Conservation (phyloP, 2,797 vertebrate genomes). For the Muraenolepis orangiensis region DNA sequence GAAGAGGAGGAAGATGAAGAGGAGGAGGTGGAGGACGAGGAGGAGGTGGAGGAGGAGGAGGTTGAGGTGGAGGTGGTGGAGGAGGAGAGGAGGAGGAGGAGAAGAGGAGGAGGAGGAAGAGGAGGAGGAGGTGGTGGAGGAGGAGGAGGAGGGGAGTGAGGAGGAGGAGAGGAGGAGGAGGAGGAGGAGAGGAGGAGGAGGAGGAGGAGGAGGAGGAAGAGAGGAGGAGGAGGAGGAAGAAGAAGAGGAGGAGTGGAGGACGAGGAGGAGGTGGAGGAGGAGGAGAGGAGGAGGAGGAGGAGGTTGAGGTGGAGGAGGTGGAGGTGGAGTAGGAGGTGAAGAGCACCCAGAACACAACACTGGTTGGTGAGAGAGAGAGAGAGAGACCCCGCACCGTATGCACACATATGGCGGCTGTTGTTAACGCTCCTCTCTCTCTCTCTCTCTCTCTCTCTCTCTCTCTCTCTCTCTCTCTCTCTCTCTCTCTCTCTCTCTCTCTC, state of each 20-base stretch:
- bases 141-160: too few relatives aligned
- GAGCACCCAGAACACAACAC: slow-evolving; percentile 51
- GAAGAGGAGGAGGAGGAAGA: too few relatives aligned
- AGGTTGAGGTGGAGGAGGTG: too few relatives aligned
- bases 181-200: slow-evolving; percentile 64
- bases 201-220: slow-evolving; percentile 63
- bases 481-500: too few relatives aligned
- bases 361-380: slow-evolving; percentile 36
- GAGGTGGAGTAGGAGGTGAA: slow-evolving; percentile 54
- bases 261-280: slow-evolving; percentile 66
- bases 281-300: slow-evolving; percentile 64
- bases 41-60: slow-evolving; percentile 49
- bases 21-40: slow-evolving; percentile 55
- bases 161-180: too few relatives aligned
- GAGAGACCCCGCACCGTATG: too few relatives aligned
- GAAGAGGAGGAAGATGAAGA: too few relatives aligned
- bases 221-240: slow-evolving; percentile 65
- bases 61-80: slow-evolving; percentile 53
- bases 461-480: too few relatives aligned
- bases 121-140: too few relatives aligned
- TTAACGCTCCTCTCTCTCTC: too few relatives aligned
- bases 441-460: too few relatives aligned
- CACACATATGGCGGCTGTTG: too few relatives aligned
- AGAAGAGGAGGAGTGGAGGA: slow-evolving; percentile 62
- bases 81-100: slow-evolving; percentile 53